These are phyloP conservation scores for Poliocrania exsul DNA, from an alignment of 2,797 vertebrate genomes.

Conservation along the genomic window DNA sequence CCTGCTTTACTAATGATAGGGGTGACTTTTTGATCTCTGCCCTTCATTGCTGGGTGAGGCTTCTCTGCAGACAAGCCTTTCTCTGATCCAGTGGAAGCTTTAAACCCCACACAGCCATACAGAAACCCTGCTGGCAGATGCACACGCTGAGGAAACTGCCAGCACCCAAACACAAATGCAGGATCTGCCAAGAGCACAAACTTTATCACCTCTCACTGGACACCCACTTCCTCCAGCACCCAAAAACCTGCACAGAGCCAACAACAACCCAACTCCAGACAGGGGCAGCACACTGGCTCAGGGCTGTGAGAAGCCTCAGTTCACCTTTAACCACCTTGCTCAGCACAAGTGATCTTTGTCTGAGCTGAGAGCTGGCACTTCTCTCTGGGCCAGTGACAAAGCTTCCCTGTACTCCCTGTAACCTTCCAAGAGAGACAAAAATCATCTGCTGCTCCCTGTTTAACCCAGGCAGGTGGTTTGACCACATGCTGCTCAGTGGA, in stretches of 20 bases:
- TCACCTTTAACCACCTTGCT: conserved; percentile 30
- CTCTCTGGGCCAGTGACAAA: background rate
- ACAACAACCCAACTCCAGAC: conserved; percentile 13
- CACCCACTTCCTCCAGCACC: background rate
- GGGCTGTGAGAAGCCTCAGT: conserved; percentile 9
- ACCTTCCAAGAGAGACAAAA: background rate
- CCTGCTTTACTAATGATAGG: background rate
- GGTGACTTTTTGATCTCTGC: background rate
- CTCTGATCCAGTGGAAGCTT: background rate
- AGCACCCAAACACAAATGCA: background rate
- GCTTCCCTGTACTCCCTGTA: background rate
- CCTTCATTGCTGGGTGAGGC: background rate
- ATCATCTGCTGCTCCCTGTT: background rate
- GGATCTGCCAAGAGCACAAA: background rate
- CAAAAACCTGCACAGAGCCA: background rate
- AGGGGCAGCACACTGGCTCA: background rate
- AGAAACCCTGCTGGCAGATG: background rate
- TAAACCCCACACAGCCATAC: background rate
- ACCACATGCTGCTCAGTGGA: background rate
- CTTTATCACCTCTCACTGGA: background rate
- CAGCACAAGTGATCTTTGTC: conserved; percentile 42
- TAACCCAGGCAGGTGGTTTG: conserved; percentile 9
- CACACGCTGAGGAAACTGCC: background rate
- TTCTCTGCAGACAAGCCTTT: background rate
- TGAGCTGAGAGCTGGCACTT: background rate